Evolutionary conservation across 2,797 vertebrate genomes (phyloP).

Genomic region (Leucoraja ocellata): DNA sequence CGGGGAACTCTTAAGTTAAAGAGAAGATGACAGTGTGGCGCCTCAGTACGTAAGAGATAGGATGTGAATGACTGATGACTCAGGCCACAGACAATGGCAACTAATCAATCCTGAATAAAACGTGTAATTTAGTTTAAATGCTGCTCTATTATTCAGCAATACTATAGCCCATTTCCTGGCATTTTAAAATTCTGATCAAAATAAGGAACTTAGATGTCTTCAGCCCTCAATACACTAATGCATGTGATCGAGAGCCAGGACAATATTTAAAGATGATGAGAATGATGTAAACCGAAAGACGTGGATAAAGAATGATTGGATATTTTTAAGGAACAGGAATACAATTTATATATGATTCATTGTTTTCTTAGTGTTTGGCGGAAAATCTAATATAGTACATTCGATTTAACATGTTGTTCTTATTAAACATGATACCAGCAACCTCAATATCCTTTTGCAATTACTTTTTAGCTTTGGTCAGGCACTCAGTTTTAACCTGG

Average conservation of each 20-base stretch:
- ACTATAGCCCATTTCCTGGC: neutral
- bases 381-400: neutral
- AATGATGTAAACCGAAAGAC: neutral
- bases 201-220: neutral
- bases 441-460: neutral
- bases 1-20: neutral
- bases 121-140: constrained; percentile 35
- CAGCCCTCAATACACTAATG: neutral
- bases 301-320: too few species aligned
- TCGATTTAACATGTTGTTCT: neutral
- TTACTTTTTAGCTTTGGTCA: neutral
- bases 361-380: neutral
- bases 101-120: constrained; percentile 31
- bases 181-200: constrained; percentile 24
- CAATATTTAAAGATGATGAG: neutral
- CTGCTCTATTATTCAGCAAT: constrained; percentile 27
- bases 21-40: neutral
- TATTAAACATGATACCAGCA: neutral
- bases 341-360: neutral
- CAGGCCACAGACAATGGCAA: neutral
- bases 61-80: neutral
- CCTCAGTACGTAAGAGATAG: neutral
- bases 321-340: neutral
- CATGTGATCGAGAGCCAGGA: neutral
- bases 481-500: neutral